Evolutionary conservation across 2,888 invertebrate species (phyloP), one percentile per base, ranked within the genome.

Genomic region (Harpalus rubripes): DNA sequence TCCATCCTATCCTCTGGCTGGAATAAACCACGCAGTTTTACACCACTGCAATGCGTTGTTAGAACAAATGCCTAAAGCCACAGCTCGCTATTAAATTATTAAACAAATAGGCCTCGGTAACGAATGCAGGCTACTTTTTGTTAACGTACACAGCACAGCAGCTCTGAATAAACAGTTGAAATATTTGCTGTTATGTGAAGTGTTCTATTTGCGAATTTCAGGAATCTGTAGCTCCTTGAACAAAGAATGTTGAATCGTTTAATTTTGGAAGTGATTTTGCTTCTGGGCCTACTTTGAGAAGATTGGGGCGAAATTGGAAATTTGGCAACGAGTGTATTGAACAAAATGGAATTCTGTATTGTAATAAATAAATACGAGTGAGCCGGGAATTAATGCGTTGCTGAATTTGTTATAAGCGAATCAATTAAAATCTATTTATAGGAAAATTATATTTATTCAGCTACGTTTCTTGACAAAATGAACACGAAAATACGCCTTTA

Each of bases 81-180:
- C 39, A 68, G 68, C 39, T n/a, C 12, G 68, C 39, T 68, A 68
- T 68, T 68, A 68, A 68, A 68, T 68, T 68, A 68, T 39, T 68
- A 68, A 39, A 68, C 68, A 68, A 68, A 68, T 68, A 68, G 68
- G 39, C 68, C 15, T 68, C 39, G n/a, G 68, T 68, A 68, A 68
- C 39, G 68, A 68, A 68, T 68, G 68, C 68, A 39, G 6, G 68
- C n/a, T 68, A 68, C n/a, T 68, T 68, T 68, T 68, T 68, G 7
- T 39, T 12, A 8, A 12, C 32, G 65, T 65, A 39, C 26, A 68
- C 32, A 32, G 6, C 32, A 68, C 68, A 39, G 68, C 12, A 39
- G 68, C 68, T 41, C 68, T 39, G 39, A 68, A 68, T 68, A 68
- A 68, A 68, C 68, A 68, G 68, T 68, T 39, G n/a, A 68, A 68